Conservation (phyloP, 2,888 invertebrate genomes). For the Magallana nippona region DNA sequence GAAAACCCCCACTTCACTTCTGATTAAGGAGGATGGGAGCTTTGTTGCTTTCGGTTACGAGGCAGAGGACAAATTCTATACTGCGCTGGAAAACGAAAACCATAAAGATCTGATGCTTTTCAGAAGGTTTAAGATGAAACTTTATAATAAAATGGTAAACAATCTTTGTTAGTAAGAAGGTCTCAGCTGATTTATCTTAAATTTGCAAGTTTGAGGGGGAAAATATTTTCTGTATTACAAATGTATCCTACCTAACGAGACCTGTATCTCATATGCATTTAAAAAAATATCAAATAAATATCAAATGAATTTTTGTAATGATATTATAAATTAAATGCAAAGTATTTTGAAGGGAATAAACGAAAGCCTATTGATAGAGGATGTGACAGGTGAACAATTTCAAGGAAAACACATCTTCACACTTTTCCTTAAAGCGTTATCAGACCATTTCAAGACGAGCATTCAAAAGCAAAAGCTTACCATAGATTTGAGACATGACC, state of each 20-base stretch:
- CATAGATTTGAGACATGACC: not conserved
- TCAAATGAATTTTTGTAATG: too few relatives aligned
- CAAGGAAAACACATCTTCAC: not conserved
- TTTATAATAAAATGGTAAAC: not conserved
- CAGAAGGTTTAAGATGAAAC: not conserved
- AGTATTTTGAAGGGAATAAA: not conserved
- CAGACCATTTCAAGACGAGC: not conserved
- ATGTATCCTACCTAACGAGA: too few relatives aligned
- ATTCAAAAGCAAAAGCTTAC: not conserved
- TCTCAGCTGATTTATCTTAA: too few relatives aligned
- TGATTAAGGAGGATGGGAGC: not conserved
- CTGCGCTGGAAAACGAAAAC: not conserved
- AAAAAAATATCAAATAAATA: too few relatives aligned
- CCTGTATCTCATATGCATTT: too few relatives aligned
- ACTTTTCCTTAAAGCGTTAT: not conserved
- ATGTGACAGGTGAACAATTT: not conserved
- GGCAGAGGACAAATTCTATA: not conserved
- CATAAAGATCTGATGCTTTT: not conserved
- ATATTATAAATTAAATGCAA: too few relatives aligned
- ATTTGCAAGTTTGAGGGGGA: too few relatives aligned
- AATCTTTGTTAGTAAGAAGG: too few relatives aligned
- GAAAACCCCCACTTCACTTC: not conserved
- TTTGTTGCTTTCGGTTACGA: conserved; percentile 3
- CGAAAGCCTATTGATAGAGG: not conserved
- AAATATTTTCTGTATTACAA: too few relatives aligned